phyloP scores from a whole-genome alignment of 2,888 invertebrate genomes.

The Fissipunctia ypsillon region DNA sequence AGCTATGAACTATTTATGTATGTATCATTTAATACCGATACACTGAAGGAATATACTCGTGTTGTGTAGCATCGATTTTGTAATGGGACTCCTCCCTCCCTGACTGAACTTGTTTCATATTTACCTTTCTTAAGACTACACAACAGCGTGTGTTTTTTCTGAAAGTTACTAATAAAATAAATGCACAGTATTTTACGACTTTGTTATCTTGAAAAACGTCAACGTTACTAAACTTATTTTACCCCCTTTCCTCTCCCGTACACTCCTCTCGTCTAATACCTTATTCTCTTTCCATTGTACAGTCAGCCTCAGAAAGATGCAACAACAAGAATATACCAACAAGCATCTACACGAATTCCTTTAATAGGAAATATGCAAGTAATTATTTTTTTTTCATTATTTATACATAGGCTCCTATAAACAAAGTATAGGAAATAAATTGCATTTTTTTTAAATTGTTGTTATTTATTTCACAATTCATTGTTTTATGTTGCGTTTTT shows the following conservation, averaged over 20 bases:
- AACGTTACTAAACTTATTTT: constrained; percentile 25
- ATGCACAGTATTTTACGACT: constrained; percentile 30
- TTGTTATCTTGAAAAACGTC: constrained; percentile 36
- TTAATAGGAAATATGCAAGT: background rate
- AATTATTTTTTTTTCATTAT: background rate
- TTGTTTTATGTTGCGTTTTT: too few relatives aligned
- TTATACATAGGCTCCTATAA: too few relatives aligned
- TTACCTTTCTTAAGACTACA: constrained; percentile 14
- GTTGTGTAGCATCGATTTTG: constrained; percentile 54
- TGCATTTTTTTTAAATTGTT: background rate
- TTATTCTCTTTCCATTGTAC: constrained; percentile 27
- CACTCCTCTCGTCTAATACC: constrained; percentile 14
- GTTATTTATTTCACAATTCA: background rate
- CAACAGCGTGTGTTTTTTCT: constrained; percentile 36
- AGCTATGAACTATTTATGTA: background rate
- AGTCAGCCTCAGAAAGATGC: background rate
- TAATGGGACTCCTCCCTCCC: constrained; percentile 43
- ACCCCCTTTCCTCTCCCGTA: background rate
- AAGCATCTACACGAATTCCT: too few relatives aligned
- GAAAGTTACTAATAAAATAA: constrained; percentile 27
- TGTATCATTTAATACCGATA: constrained; percentile 18
- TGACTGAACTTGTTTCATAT: constrained; percentile 24
- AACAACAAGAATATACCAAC: too few relatives aligned
- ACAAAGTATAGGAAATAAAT: background rate
- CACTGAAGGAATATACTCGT: constrained; percentile 22